Evolutionary conservation across 2,113 vertebrate species (phyloP).

Genomic region (Sylvietta virens): DNA sequence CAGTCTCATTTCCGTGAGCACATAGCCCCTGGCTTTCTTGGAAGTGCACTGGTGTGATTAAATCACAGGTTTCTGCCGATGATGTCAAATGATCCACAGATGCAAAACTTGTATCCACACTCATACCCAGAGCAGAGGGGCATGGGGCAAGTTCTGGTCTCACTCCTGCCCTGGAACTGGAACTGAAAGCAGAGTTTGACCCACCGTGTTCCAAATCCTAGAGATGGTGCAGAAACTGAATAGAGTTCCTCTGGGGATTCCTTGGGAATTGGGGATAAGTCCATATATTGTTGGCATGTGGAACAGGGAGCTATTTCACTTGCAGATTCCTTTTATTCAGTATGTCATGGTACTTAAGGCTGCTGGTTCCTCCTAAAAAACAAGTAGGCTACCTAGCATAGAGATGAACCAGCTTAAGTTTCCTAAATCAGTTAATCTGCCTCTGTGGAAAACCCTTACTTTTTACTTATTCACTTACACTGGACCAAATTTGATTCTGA

Average conservation of each 20-base stretch:
- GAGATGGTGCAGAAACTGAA: neutral
- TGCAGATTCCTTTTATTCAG: neutral
- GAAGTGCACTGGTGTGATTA: neutral
- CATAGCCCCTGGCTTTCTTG: constrained; percentile 1
- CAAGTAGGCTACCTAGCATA: neutral
- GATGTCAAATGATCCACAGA: neutral
- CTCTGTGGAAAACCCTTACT: neutral
- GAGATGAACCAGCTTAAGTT: neutral
- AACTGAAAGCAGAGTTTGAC: constrained; percentile 9
- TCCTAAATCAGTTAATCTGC: neutral
- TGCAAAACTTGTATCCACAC: neutral
- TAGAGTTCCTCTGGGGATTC: neutral
- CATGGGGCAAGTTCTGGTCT: neutral
- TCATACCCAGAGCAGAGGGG: neutral
- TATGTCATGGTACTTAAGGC: neutral
- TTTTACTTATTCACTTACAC: neutral
- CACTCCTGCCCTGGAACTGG: neutral
- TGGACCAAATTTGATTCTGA: constrained; percentile 45
- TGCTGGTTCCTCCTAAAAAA: neutral
- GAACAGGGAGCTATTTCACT: neutral
- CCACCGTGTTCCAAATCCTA: neutral
- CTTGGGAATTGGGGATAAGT: neutral
- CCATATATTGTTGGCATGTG: neutral
- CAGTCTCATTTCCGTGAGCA: neutral
- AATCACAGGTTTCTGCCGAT: neutral